These are phyloP conservation scores for Alaudala cheleensis DNA, from an alignment of 2,113 vertebrate genomes.

Conservation along the genomic window DNA sequence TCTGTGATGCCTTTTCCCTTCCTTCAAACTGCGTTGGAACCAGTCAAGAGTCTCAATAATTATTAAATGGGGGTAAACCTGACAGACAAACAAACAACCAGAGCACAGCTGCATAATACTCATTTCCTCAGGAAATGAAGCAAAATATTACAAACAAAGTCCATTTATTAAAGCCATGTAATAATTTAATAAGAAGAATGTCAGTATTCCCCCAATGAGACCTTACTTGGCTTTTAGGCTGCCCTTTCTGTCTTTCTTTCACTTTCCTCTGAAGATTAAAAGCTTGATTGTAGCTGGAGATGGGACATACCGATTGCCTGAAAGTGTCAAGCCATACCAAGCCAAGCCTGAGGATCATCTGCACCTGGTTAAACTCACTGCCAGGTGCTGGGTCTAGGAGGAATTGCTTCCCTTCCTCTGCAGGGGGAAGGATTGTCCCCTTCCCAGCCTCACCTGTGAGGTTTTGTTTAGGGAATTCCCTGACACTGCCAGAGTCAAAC, in stretches of 20 bases:
- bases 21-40: neutral
- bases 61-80: neutral
- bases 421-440: neutral
- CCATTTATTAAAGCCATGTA: neutral
- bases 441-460: neutral
- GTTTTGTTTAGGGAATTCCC: neutral
- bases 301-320: neutral
- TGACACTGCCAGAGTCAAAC: neutral
- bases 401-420: neutral
- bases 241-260: conserved; percentile 5
- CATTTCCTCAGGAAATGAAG: conserved; percentile 65
- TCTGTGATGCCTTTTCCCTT: neutral
- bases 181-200: conserved; percentile 38
- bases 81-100: conserved; percentile 40
- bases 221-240: conserved; percentile 8
- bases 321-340: neutral
- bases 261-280: conserved; percentile 36
- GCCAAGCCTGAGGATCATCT: neutral
- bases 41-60: neutral
- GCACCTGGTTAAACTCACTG: neutral
- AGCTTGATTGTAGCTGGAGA: conserved; percentile 17
- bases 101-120: conserved; percentile 48
- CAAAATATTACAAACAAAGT: conserved; percentile 32
- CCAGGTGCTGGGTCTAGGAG: neutral
- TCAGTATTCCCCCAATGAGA: neutral